Percentiles rank a stretch among this genome's conserved stretches.
phyloP scores from a whole-genome alignment of 64 coral and sea anemone species.

The Pocillopora damicornis region DNA sequence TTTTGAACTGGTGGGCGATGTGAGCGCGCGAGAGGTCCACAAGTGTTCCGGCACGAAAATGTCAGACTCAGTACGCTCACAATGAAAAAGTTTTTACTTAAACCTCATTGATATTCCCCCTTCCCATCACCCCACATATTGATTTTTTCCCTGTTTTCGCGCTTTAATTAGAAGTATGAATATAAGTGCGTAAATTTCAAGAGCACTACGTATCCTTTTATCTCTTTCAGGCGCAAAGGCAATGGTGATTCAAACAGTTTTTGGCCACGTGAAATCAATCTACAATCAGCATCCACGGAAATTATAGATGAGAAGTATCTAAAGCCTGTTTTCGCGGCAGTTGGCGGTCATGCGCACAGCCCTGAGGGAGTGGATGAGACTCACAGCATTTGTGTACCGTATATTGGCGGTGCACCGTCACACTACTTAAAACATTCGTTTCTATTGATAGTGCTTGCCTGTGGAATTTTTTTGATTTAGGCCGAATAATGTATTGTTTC shows the following conservation, averaged over 20 bases:
- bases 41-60: too few species aligned
- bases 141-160: too few species aligned
- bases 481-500: too few species aligned
- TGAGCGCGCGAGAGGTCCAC: too few species aligned
- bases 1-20: too few species aligned
- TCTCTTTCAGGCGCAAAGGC: neutral
- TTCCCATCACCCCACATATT: too few species aligned
- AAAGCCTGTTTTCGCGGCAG: neutral
- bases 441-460: neutral
- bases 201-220: neutral
- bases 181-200: too few species aligned
- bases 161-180: too few species aligned
- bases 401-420: neutral
- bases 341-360: slow-evolving; percentile 23
- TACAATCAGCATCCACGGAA: slow-evolving; percentile 4
- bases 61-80: too few species aligned
- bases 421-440: neutral
- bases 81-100: too few species aligned
- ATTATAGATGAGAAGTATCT: slow-evolving; percentile 7
- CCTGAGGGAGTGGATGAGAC: slow-evolving; percentile 5
- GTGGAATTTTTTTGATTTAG: neutral
- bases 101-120: too few species aligned
- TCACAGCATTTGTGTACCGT: slow-evolving; percentile 11
- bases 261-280: slow-evolving; percentile 30
- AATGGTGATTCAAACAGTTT: neutral